These are phyloP conservation scores for Gastrophryne carolinensis DNA, from an alignment of 2,797 vertebrate species.

Conservation along the genomic window DNA sequence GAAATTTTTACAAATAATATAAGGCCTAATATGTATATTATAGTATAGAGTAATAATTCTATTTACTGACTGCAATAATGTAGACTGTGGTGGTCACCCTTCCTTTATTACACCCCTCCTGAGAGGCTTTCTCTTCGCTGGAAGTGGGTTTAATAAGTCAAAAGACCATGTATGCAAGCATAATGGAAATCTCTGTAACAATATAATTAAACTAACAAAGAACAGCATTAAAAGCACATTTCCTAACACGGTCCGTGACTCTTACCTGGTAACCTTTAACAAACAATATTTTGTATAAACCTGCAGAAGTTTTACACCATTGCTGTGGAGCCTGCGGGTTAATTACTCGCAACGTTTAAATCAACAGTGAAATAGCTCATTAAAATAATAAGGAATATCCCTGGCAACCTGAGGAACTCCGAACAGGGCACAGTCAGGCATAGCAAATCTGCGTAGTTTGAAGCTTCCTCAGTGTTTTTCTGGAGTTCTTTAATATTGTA, in stretches of 20 bases:
- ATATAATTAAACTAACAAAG: constrained; percentile 10
- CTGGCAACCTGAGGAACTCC: constrained; percentile 16
- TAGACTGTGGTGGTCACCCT: background rate
- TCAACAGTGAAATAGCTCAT: constrained; percentile 39
- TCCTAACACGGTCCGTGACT: background rate
- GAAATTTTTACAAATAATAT: background rate
- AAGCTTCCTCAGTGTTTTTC: constrained; percentile 22
- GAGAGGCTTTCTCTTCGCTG: background rate
- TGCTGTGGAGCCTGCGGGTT: background rate
- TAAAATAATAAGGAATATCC: constrained; percentile 18
- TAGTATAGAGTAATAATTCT: too few species aligned
- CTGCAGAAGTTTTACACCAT: constrained; percentile 5
- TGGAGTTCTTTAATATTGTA: background rate
- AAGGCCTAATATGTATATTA: background rate
- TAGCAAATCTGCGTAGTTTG: constrained; percentile 22
- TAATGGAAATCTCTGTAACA: background rate
- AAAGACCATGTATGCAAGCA: background rate
- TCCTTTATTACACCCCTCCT: background rate
- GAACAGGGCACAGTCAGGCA: constrained; percentile 37
- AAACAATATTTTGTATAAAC: background rate
- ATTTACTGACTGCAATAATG: background rate
- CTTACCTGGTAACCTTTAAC: background rate
- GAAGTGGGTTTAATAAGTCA: background rate
- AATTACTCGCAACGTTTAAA: constrained; percentile 27
- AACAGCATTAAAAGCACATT: constrained; percentile 19